phyloP scores from a whole-genome alignment of 2,113 vertebrate species.

The Ancistrus triradiatus region DNA sequence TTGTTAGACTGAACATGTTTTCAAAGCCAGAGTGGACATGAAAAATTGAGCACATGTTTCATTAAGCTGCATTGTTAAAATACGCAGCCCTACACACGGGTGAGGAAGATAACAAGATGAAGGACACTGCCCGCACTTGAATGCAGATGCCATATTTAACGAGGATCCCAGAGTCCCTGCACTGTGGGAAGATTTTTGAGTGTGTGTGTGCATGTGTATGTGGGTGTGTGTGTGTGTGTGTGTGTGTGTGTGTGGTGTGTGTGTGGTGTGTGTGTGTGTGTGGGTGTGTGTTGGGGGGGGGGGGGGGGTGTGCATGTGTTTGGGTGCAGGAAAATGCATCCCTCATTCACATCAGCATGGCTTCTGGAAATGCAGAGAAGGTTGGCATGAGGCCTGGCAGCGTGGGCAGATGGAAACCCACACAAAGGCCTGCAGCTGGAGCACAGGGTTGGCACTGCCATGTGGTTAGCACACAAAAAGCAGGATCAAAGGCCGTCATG shows the following conservation, averaged over 20 bases:
- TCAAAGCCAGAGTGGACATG: slow-evolving; percentile 33
- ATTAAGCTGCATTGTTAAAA: slow-evolving; percentile 54
- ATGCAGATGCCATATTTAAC: slow-evolving; percentile 56
- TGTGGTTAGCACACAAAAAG: slow-evolving; percentile 74
- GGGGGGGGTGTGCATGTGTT: too few relatives aligned
- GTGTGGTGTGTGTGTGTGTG: too few relatives aligned
- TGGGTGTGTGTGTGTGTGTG: slow-evolving; percentile 23
- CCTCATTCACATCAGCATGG: slow-evolving; percentile 17
- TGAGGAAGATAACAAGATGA: slow-evolving; percentile 57
- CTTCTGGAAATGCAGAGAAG: slow-evolving; percentile 42
- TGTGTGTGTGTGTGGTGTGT: slow-evolving; percentile 20
- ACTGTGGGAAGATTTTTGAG: slow-evolving; percentile 19
- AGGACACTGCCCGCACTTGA: slow-evolving; percentile 46
- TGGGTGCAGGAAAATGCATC: slow-evolving; percentile 7
- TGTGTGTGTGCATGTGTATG: slow-evolving; percentile 11
- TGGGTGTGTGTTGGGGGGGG: too few relatives aligned
- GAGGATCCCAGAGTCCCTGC: slow-evolving; percentile 40
- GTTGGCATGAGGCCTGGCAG: slow-evolving; percentile 60
- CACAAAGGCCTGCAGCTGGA: slow-evolving; percentile 71
- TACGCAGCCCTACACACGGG: slow-evolving; percentile 37
- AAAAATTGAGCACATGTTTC: slow-evolving; percentile 65
- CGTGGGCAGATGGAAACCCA: slow-evolving; percentile 56
- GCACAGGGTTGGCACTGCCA: slow-evolving; percentile 61
- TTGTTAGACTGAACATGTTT: not conserved
- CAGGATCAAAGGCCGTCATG: slow-evolving; percentile 69